Base-by-base conservation (phyloP, 2,113 vertebrate genomes). In the Salvator merianae region DNA sequence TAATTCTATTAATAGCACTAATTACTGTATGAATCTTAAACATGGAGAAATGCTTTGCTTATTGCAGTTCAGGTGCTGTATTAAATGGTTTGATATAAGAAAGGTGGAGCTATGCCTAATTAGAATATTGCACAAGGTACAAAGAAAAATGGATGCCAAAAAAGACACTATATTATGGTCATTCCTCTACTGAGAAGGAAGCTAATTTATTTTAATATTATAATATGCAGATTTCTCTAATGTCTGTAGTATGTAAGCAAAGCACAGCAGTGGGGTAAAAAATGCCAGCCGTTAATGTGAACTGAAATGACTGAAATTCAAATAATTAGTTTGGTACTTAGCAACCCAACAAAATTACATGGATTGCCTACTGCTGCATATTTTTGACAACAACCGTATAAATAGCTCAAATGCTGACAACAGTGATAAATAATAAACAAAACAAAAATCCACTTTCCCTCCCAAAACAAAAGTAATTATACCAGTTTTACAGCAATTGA, bases 1-100 rank as follows among this genome's bases (percentile, higher is more conserved):
- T 80, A 81, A 34, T 43, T 88, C 78, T 83, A 84, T 91, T 88
- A 89, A 88, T 83, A 84, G 90, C 87, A 88, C 88, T 89, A 88
- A 59, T 89, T 74, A 89, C 1, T 0, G 36, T 34, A 86, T 80
- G 82, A 78, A 73, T 91, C 90, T 92, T 91, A 90, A 92, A 84
- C 76, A 28, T 79, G 84, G 1, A 81, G 0, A 4, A 59, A 50
- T 9, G 1, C 3, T 84, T 70, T 89, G 65, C 66, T 77, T 38
- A 7, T 81, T 84, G 62, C n/a, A 83, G 80, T 47, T 13, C 53
- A 74, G 40, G 68, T 90, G 87, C 13, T 79, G 5, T 87, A 36
- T 47, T 40, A 79, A 79, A 24, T 90, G 78, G 83, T 88, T 86
- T 36, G 81, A 79, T 74, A 79, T 84, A 73, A 50, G 36, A 53